phyloP scores from a whole-genome alignment of 2,888 invertebrate species.

The Lasioglossum zephyrum region DNA sequence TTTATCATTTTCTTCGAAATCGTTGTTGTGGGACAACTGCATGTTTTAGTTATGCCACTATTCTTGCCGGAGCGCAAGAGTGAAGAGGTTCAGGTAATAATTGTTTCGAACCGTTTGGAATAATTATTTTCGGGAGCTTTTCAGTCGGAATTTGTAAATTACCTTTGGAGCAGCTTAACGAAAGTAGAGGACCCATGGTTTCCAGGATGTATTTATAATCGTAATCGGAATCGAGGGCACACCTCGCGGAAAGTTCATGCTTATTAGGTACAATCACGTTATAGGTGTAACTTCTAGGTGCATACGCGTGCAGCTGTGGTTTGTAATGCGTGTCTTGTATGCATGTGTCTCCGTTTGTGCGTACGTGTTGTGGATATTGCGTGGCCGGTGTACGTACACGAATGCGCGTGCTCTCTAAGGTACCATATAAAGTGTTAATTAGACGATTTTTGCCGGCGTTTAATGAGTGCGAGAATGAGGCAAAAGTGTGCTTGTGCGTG shows the following conservation, averaged over 20 bases:
- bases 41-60: no score
- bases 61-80: no score
- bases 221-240: conserved; percentile 20
- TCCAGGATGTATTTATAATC: conserved; percentile 55
- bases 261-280: conserved; percentile 63
- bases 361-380: conserved; percentile 35
- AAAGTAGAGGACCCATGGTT: conserved; percentile 46
- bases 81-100: background rate
- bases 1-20: no score
- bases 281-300: conserved; percentile 65
- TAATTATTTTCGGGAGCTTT: background rate
- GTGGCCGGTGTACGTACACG: conserved; percentile 34
- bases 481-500: background rate
- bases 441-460: conserved; percentile 40
- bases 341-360: background rate
- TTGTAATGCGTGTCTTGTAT: conserved; percentile 37
- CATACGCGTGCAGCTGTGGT: conserved; percentile 65
- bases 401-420: conserved; percentile 56
- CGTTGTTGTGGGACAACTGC: no score
- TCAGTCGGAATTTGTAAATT: background rate
- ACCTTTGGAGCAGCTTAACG: conserved; percentile 56
- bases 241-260: conserved; percentile 56
- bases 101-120: background rate
- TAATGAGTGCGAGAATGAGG: background rate
- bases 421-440: conserved; percentile 57